Evolutionary conservation across 2,113 vertebrate genomes (phyloP), one percentile per base, ranked within the genome.

Genomic region (Oxygymnocypris stewartii): DNA sequence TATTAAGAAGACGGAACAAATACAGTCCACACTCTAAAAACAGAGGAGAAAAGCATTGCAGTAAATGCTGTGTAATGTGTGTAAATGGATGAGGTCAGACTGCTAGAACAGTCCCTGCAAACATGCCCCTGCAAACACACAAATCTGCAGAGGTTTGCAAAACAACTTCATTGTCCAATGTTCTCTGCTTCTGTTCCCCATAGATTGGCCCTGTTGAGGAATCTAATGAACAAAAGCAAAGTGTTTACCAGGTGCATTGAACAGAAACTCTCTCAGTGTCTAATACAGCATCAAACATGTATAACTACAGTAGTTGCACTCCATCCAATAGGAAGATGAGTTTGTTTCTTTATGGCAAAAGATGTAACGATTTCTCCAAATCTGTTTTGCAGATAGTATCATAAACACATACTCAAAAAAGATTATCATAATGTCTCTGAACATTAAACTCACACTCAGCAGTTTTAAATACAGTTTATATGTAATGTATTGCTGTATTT

Each of bases 121-220:
- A n/a, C n/a, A n/a, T n/a, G n/a, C n/a, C n/a, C 47, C 14, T 54
- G 49, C 47, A 78, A 51, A 78, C 47, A 76, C 47, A 31, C 47
- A 77, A 18, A 25, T 16, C 76, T 78, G 76, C 76, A 78, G 49
- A 49, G 14, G 40, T 76, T 76, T 76, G 74, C 42, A 76, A 16
- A 76, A 77, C 25, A n/a, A n/a, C n/a, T n/a, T n/a, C n/a, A n/a
- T n/a, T n/a, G n/a, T n/a, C 28, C 49, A 78, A 35, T 78, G 76
- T 57, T 78, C 20, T 57, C 54, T 20, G 18, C 54, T 23, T 25
- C 44, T 12, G 49, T 10, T 79, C 76, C 54, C 9, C 28, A 35
- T 54, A 78, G 47, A 76, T 54, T 35, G 16, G 14, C 42, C 42
- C 74, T 28, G 23, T 2, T n/a, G 74, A 49, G 67, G 23, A 78